Evolutionary conservation across 2,113 vertebrate genomes (phyloP).

Genomic region (Perognathus longimembris): DNA sequence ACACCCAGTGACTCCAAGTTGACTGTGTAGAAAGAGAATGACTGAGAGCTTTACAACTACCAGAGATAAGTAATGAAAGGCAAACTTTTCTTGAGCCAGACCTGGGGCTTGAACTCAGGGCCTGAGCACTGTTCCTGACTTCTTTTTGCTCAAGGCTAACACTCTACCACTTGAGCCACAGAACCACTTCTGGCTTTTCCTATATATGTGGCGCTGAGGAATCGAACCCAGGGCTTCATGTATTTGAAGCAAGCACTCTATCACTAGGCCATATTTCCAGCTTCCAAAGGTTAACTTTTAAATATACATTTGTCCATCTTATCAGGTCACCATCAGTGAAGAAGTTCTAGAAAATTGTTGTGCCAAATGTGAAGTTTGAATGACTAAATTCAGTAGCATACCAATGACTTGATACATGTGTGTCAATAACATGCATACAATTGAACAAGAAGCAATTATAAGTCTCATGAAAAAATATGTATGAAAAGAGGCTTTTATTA

Average conservation of each 20-base stretch:
- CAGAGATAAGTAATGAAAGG: neutral
- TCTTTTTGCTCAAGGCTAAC: too few relatives aligned
- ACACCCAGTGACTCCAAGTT: neutral
- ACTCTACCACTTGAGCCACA: too few relatives aligned
- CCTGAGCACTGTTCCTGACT: too few relatives aligned
- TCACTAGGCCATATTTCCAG: too few relatives aligned
- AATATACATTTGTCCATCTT: neutral
- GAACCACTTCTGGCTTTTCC: too few relatives aligned
- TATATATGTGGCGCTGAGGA: too few relatives aligned
- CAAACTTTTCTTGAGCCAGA: too few relatives aligned
- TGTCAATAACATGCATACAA: neutral
- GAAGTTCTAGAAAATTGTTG: neutral
- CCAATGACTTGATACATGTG: neutral
- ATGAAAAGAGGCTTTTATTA: conserved; percentile 50
- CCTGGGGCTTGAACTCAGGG: too few relatives aligned
- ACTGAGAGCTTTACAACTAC: neutral
- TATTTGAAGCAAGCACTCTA: too few relatives aligned
- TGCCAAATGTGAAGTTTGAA: neutral
- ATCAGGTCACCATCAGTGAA: neutral
- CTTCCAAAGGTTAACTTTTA: neutral
- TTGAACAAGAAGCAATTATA: conserved; percentile 54
- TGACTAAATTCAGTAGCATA: neutral
- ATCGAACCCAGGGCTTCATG: too few relatives aligned
- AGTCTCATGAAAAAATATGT: neutral
- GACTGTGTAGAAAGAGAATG: neutral